Evolutionary conservation across 1,140 invertebrate genomes (phyloP).

Genomic region (Zaprionus tsacasi): DNA sequence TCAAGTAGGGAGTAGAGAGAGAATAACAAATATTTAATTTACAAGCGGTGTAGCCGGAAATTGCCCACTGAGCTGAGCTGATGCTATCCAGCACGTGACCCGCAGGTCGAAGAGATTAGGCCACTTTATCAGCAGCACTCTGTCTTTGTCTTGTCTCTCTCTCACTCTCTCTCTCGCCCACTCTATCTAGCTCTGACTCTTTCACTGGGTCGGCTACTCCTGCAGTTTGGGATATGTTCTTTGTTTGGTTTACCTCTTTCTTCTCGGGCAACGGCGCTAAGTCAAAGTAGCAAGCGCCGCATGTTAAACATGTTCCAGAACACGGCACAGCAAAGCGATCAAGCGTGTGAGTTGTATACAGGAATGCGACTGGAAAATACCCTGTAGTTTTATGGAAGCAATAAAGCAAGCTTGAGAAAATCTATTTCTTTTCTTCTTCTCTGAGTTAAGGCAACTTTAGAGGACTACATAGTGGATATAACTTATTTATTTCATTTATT

Average conservation of each 20-base stretch:
- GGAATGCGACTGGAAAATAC: constrained; percentile 6
- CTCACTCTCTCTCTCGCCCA: constrained; percentile 9
- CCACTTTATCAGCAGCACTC: constrained; percentile 51
- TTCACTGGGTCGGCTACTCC: background rate
- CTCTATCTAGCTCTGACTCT: background rate
- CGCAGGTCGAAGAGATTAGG: constrained; percentile 69
- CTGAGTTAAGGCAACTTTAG: background rate
- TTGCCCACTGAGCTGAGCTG: constrained; percentile 71
- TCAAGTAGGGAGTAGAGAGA: constrained; percentile 45
- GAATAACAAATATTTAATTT: constrained; percentile 78
- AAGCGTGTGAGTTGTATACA: background rate
- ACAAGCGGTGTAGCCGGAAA: constrained; percentile 67
- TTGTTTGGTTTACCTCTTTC: constrained; percentile 60
- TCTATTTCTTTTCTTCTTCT: background rate
- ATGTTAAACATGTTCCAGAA: constrained; percentile 77
- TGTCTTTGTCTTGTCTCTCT: constrained; percentile 10
- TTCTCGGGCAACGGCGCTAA: constrained; percentile 44
- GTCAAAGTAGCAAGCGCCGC: constrained; percentile 68
- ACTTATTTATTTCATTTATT: too few relatives aligned
- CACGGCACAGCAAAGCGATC: constrained; percentile 46
- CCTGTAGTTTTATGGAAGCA: background rate
- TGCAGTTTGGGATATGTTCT: constrained; percentile 49
- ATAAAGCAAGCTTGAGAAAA: background rate
- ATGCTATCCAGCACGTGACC: constrained; percentile 79
- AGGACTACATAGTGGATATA: too few relatives aligned